phyloP scores from a whole-genome alignment of 2,797 vertebrate genomes.

The Gephyroberyx darwinii region DNA sequence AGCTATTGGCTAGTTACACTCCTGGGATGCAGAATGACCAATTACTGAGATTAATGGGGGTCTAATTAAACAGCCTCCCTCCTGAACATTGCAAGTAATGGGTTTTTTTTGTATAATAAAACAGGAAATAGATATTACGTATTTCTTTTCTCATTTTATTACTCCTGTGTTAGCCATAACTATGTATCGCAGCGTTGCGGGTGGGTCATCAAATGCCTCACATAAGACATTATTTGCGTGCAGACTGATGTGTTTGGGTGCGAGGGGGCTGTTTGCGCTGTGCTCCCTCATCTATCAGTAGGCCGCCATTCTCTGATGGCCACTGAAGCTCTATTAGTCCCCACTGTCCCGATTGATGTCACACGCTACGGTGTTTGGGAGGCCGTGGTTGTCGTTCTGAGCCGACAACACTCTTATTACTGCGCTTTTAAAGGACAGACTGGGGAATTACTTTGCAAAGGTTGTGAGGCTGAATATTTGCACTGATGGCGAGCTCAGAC shows the following conservation, averaged over 20 bases:
- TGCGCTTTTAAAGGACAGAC: conserved; percentile 51
- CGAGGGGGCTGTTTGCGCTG: conserved; percentile 54
- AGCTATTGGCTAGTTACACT: conserved; percentile 66
- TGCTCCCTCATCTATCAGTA: conserved; percentile 74
- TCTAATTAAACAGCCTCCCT: conserved; percentile 68
- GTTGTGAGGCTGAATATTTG: conserved; percentile 43
- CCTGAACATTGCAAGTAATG: conserved; percentile 40
- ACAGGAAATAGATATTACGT: conserved; percentile 31
- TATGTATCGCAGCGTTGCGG: conserved; percentile 46
- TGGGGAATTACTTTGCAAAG: conserved; percentile 52
- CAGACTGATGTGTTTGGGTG: conserved; percentile 52
- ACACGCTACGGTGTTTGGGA: conserved; percentile 60
- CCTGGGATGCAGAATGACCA: conserved; percentile 68
- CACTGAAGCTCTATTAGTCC: conserved; percentile 76
- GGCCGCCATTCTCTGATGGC: conserved; percentile 74
- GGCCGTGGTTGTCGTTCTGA: conserved; percentile 62
- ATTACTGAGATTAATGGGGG: conserved; percentile 74
- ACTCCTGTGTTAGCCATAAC: conserved; percentile 52
- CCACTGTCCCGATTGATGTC: conserved; percentile 75
- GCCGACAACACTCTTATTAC: conserved; percentile 61
- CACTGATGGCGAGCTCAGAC: conserved; percentile 50
- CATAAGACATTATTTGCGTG: conserved; percentile 53
- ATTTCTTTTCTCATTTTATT: conserved; percentile 45
- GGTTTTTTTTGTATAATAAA: conserved; percentile 52
- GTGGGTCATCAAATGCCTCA: conserved; percentile 45